Conservation (phyloP, 1,140 invertebrate genomes). For the Caerostris darwini region DNA sequence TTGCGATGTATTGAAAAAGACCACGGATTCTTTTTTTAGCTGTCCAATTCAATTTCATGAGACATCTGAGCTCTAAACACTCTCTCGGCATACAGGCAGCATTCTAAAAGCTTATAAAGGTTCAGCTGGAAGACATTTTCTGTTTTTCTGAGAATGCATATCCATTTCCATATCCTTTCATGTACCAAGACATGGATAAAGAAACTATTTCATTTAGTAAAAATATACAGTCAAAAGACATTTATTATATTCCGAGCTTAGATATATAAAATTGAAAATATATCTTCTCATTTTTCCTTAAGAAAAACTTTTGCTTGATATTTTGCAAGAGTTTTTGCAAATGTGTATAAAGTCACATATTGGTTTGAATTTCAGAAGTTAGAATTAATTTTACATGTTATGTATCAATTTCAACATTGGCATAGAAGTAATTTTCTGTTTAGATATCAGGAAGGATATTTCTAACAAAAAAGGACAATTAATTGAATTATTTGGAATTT, state of each 20-base stretch:
- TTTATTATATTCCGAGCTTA: not conserved
- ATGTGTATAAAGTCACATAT: no score
- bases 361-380: no score
- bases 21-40: not conserved
- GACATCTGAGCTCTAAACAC: constrained; percentile 31
- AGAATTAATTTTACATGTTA: no score
- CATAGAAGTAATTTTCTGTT: no score
- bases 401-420: no score
- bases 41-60: constrained; percentile 32
- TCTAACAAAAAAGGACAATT: no score
- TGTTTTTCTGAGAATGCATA: not conserved
- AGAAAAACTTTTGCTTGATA: no score
- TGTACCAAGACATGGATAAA: not conserved
- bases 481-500: no score
- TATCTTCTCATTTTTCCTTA: no score
- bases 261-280: no score
- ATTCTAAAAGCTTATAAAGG: constrained; percentile 9
- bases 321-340: no score
- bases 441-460: no score
- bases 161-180: constrained; percentile 4
- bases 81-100: not conserved
- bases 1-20: constrained; percentile 22
- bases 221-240: not conserved
- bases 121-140: not conserved
- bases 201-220: constrained; percentile 9